Base-by-base conservation (phyloP, 37 sponge, comb jelly and placozoan species). In the Aplysina aerophoba region DNA sequence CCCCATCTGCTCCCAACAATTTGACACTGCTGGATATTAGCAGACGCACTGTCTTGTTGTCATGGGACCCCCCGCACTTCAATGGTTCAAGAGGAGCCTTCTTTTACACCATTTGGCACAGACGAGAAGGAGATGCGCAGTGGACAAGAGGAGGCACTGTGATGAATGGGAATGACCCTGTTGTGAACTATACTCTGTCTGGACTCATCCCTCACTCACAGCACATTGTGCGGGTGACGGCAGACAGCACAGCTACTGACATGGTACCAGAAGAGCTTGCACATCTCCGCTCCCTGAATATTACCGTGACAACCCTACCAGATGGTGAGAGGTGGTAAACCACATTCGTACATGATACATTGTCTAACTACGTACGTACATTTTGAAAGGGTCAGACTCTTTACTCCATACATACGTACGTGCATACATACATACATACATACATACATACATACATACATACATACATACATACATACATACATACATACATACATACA, bases 211-310 rank as follows among this genome's bases (percentile, higher is more conserved):
- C 73, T 34, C 37, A 71, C 37, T 20, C 30, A 33, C n/a, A 71
- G 21, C 30, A 71, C 37, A 19, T 31, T 25, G 37, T 71, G 33
- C 31, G 37, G 15, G 73, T 71, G 37, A 21, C 37, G 36, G 37
- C 73, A 31, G 73, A 71, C 37, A 71, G 73, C 37, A 27, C 5
- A 5, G 73, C 73, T 33, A 71, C 73, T 15, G 73, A 71, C 30
- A 34, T 6, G 1, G 28, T 71, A 4, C 73, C 73, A 31, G 73
- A 33, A 5, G 37, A 33, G 5, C 30, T 71, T 25, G 37, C 30
- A 8, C 6, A 33, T 5, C 20, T 31, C 11, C n/a, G 73, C 5
- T 71, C 73, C 1, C 31, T 21, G 34, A 35, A 20, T 3, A 27
- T 62, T 62, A 62, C 28, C 2, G 64, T 27, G 28, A 28, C 28